Evolutionary conservation across 2,797 vertebrate genomes (phyloP), one percentile per base, ranked within the genome.

Genomic region (Brotula barbata): DNA sequence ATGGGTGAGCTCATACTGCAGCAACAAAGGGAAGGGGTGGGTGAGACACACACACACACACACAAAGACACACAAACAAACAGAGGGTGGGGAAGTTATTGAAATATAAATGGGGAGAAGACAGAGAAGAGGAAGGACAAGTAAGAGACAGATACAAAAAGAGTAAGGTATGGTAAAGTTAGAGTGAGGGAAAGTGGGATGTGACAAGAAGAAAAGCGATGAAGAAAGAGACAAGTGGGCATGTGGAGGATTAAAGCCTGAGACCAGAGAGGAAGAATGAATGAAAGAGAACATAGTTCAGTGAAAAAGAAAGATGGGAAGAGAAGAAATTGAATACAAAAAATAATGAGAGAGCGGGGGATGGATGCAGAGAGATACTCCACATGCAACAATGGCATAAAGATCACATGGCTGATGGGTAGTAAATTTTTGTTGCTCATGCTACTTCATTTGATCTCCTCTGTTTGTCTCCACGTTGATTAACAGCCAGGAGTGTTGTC

Each of bases 391-490:
- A 42, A 49, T 40, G 43, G 53, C 58, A 17, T 54, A 59, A 65
- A 82, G 71, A 81, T 78, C 75, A 75, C 77, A 72, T 68, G 74
- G 64, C 39, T 77, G 75, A 54, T 64, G 51, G 51, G 60, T 17
- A 84, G 82, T 61, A 84, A 83, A 86, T 87, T 85, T 86, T 63
- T 75, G 80, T 44, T 77, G 58, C 77, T 80, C 66, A 71, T 62
- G 74, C 56, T 62, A 69, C 75, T 66, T 64, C 49, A 50, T 87
- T 87, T 88, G 84, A 87, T 88, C 79, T 73, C 68, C 83, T 65
- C 64, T 68, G 75, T 80, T 84, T 62, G 42, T 89, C 82, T 87
- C 85, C 88, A 81, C 69, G 23, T 84, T 78, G 82, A 89, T 91
- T 88, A 89, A 79, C 75, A 42, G 77, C 64, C 68, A 7, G 49